A percentile compares a stretch with the other conserved stretches of the same genome.
These are phyloP conservation scores for Opisthocomus hoazin DNA, from an alignment of 2,113 vertebrate species.

Conservation along the genomic window DNA sequence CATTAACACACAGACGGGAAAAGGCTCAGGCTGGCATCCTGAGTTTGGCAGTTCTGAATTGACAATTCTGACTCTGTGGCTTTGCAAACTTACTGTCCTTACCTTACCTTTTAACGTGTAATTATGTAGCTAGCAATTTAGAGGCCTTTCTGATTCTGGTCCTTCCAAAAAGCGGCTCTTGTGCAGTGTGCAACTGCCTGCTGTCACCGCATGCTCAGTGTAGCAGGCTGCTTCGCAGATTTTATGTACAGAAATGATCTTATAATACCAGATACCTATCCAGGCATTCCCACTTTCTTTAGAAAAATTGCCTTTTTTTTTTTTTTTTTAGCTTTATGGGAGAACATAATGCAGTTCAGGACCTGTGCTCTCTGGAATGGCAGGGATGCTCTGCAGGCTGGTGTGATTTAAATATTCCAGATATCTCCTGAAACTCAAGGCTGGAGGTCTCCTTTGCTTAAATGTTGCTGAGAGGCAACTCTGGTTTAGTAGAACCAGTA, in stretches of 20 bases:
- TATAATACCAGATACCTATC: background rate
- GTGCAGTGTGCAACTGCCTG: accelerated
- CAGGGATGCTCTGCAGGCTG: background rate
- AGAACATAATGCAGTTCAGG: background rate
- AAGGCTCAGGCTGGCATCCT: background rate
- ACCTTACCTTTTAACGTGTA: no score
- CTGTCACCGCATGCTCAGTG: background rate
- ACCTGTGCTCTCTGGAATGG: background rate
- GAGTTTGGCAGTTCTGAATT: no score
- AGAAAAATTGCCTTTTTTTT: background rate
- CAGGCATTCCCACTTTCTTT: background rate
- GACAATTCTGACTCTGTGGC: background rate
- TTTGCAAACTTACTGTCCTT: background rate
- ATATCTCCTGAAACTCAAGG: background rate
- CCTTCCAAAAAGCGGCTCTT: background rate
- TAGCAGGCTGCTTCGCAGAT: accelerated
- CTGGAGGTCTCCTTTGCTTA: background rate
- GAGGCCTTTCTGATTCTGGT: accelerated
- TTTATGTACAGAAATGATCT: background rate
- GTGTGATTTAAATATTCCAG: background rate
- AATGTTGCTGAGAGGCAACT: no score
- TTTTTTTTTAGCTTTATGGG: background rate
- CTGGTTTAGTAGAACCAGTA: background rate
- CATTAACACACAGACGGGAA: background rate
- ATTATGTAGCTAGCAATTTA: background rate